These are phyloP conservation scores for Danaus plexippus DNA, from an alignment of 1,140 invertebrate species.

Conservation along the genomic window DNA sequence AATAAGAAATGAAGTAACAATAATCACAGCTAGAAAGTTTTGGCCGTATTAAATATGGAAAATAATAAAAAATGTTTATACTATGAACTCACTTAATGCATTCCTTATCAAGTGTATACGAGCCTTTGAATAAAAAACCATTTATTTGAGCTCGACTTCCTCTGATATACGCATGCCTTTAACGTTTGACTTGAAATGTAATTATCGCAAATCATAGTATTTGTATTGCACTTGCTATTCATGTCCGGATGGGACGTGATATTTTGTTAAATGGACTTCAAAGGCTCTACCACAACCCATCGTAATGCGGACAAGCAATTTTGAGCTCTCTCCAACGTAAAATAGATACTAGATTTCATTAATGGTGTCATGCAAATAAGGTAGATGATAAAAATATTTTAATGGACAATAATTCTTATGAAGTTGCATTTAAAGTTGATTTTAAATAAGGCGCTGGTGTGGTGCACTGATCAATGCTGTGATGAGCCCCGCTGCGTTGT, in stretches of 20 bases:
- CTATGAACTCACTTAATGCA: too few relatives aligned
- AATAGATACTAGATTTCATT: slow-evolving; percentile 10
- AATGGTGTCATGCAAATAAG: slow-evolving; percentile 15
- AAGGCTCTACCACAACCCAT: slow-evolving; percentile 9
- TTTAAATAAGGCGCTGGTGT: slow-evolving; percentile 17
- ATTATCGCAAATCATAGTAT: slow-evolving; percentile 24
- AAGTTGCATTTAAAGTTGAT: slow-evolving; percentile 24
- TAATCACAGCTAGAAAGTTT: too few relatives aligned
- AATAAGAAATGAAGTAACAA: too few relatives aligned
- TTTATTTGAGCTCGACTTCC: slow-evolving; percentile 8
- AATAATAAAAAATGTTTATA: too few relatives aligned
- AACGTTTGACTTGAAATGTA: slow-evolving; percentile 16
- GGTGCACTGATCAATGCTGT: slow-evolving; percentile 25
- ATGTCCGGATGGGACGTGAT: slow-evolving; percentile 32
- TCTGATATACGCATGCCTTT: slow-evolving; percentile 15
- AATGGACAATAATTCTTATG: slow-evolving; percentile 28
- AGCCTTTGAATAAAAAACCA: too few relatives aligned
- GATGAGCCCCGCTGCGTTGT: slow-evolving; percentile 40
- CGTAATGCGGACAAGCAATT: slow-evolving; percentile 11
- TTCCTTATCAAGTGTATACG: too few relatives aligned
- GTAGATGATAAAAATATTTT: slow-evolving; percentile 19
- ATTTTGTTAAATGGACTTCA: slow-evolving; percentile 36
- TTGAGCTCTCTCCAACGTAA: slow-evolving; percentile 9
- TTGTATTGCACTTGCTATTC: slow-evolving; percentile 28
- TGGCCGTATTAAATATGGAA: too few relatives aligned